Evolutionary conservation across 2,797 vertebrate genomes (phyloP).

Genomic region (Labroides dimidiatus): DNA sequence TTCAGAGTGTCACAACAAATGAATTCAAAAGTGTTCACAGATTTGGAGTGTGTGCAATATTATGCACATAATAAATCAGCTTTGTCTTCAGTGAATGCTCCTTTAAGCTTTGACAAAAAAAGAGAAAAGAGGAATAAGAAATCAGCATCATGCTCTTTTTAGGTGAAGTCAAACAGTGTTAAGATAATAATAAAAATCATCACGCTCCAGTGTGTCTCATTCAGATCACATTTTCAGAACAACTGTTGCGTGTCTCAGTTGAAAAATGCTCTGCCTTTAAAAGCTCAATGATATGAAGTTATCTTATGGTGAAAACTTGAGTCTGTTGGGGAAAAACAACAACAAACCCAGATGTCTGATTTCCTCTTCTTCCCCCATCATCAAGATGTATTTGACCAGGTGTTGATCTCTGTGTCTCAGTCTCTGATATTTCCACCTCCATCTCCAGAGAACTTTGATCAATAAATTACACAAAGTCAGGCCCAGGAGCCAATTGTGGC

Average conservation of each 20-base stretch:
- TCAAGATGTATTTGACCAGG: background rate
- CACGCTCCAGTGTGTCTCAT: background rate
- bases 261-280: background rate
- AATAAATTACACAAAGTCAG: no score
- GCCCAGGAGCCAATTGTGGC: no score
- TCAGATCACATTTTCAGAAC: constrained; percentile 10
- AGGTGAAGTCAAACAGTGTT: constrained; percentile 1
- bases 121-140: constrained; percentile 8
- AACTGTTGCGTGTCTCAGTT: background rate
- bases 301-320: background rate
- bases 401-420: background rate
- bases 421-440: background rate
- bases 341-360: background rate
- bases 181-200: constrained; percentile 24
- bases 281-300: background rate
- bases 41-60: constrained; percentile 29
- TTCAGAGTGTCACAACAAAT: constrained; percentile 48
- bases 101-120: constrained; percentile 13
- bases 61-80: constrained; percentile 57
- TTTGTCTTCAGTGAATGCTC: constrained; percentile 40
- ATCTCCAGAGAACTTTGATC: background rate
- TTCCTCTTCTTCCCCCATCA: background rate
- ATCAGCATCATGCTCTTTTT: constrained; percentile 11
- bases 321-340: background rate
- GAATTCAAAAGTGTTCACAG: constrained; percentile 39